These are phyloP conservation scores for Laticauda colubrina DNA, from an alignment of 2,113 vertebrate species.

Conservation along the genomic window DNA sequence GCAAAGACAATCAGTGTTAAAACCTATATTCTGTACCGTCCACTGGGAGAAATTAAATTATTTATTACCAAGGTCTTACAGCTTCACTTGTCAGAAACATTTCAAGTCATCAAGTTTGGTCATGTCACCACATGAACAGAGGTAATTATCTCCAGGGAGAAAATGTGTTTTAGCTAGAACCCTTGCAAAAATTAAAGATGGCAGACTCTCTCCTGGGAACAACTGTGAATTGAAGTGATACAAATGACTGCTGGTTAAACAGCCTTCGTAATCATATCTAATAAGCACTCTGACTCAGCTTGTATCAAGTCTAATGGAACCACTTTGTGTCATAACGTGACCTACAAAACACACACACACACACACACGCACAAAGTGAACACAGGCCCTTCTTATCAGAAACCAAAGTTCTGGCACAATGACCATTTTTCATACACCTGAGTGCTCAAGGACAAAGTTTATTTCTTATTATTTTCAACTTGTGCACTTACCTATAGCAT, in stretches of 20 bases:
- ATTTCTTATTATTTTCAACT: neutral
- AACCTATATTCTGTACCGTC: neutral
- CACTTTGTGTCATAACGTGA: neutral
- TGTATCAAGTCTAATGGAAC: neutral
- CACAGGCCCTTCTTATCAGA: neutral
- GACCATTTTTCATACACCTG: neutral
- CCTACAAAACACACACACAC: neutral
- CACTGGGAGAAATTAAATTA: neutral
- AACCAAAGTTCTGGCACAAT: neutral
- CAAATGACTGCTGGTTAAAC: slow-evolving; percentile 3
- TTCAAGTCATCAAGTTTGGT: slow-evolving; percentile 5
- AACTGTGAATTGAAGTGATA: neutral
- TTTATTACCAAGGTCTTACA: slow-evolving; percentile 17
- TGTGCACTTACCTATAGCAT: neutral
- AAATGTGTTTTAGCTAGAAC: neutral
- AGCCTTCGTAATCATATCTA: neutral
- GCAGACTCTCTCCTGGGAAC: neutral
- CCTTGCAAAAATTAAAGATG: neutral
- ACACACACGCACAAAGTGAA: neutral
- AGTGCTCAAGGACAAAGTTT: neutral
- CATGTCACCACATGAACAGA: neutral
- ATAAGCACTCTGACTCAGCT: neutral
- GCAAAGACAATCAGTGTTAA: neutral
- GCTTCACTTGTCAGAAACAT: neutral
- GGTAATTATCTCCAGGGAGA: neutral